These are phyloP conservation scores for Vipera latastei DNA, from an alignment of 2,797 vertebrate species.

Conservation along the genomic window DNA sequence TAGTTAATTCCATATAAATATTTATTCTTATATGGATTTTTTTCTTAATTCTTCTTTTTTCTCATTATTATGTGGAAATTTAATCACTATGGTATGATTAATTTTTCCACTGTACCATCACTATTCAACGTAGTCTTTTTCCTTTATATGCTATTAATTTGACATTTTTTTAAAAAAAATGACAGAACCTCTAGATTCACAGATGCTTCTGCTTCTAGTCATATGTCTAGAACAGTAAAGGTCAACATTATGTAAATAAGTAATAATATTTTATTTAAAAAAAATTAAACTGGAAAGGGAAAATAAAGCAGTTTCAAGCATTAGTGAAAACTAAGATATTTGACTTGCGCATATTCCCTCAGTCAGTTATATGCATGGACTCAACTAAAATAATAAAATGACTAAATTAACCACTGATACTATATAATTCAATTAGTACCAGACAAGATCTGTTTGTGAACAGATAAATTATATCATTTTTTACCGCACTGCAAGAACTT, in stretches of 20 bases:
- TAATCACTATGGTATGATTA: not conserved
- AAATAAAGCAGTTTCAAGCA: not conserved
- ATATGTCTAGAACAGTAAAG: not conserved
- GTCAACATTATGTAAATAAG: too few species aligned
- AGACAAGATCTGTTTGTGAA: not conserved
- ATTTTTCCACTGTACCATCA: not conserved
- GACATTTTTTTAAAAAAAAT: not conserved
- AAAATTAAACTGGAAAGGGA: not conserved
- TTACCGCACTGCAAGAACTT: not conserved
- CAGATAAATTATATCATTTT: not conserved
- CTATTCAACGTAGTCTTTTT: not conserved
- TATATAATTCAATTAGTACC: not conserved
- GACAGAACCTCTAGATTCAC: not conserved
- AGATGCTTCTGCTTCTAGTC: not conserved
- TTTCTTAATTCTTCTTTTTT: not conserved
- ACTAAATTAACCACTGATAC: not conserved
- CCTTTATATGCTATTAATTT: not conserved
- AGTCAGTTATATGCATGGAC: not conserved
- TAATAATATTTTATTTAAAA: not conserved
- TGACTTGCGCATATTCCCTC: not conserved
- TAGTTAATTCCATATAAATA: not conserved
- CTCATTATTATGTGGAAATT: not conserved
- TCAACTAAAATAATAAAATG: not conserved
- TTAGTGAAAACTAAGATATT: not conserved
- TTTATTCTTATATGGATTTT: not conserved